Evolutionary conservation across 2,113 vertebrate species (phyloP), one percentile per base, ranked within the genome.

Genomic region (Sminthopsis crassicaudata): DNA sequence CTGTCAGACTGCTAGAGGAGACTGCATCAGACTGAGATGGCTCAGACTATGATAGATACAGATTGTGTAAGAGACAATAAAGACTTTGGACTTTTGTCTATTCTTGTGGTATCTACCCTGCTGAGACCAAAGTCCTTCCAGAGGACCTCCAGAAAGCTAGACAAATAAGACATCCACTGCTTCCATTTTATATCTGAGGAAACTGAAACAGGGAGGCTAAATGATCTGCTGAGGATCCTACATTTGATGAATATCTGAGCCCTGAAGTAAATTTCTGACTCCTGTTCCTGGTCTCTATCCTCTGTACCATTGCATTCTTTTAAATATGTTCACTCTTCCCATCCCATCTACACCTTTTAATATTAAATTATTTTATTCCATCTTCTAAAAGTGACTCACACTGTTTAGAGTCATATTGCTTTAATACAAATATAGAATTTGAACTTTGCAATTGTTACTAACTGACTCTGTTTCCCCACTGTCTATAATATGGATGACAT

Each of bases 301-400:
- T 8, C 6, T 12, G 0, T 25, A 0, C n/a, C 12, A 4, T 26
- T 19, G 8, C 8, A 24, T 9, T 23, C 1, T 30, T 6, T 42
- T 42, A 1, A 84, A 42, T 84, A 23, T 0, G 1, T 54, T 53
- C 27, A 36, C 7, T 4, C 19, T 36, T 89, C 55, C n/a, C 60
- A 46, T 16, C 50, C 22, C 1, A 30, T 52, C 24, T 53, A 8
- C 23, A 27, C 5, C 42, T 0, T 6, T 0, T 16, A 30, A 16
- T 42, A 1, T 25, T 22, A 36, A 9, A 88, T 22, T 53, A 2
- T 14, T 19, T 55, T 7, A 23, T 12, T 23, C 9, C 26, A 8
- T 46, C 27, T 36, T 1, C 22, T 95, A 84, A n/a, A 84, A 23
- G n/a, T 8, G n/a, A 84, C 42, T 16, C 67, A 22, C 1, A 84